phyloP scores from a whole-genome alignment of 2,888 invertebrate species.

The Campopleginae sp. region DNA sequence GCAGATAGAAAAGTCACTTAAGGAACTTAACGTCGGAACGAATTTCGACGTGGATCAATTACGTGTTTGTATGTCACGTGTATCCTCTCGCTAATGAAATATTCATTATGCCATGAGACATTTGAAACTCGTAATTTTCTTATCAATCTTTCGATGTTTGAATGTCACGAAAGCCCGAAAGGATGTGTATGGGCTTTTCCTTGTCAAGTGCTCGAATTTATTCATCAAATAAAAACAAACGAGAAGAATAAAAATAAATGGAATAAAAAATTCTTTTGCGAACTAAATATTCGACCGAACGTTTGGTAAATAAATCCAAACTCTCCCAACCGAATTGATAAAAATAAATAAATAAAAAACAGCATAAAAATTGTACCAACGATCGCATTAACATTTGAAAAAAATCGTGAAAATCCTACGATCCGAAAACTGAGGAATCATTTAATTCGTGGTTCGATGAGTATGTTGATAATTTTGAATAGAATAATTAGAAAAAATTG shows the following conservation, averaged over 20 bases:
- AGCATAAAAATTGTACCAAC: not conserved
- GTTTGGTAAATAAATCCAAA: not conserved
- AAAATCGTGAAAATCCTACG: not conserved
- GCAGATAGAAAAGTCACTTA: not conserved
- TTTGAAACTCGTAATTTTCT: conserved; percentile 46
- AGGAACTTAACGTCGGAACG: conserved; percentile 26
- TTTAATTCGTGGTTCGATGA: not conserved
- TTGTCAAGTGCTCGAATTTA: not conserved
- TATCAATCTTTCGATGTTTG: conserved; percentile 48
- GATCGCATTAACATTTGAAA: no score
- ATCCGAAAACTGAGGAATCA: not conserved
- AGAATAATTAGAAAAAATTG: not conserved
- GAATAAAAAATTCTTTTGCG: not conserved
- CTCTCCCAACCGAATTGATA: not conserved
- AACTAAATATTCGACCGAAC: not conserved
- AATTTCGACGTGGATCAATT: conserved; percentile 43
- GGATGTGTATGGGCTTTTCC: conserved; percentile 28
- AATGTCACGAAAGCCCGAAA: conserved; percentile 30
- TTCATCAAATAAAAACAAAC: not conserved
- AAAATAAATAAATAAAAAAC: not conserved
- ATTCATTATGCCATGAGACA: conserved; percentile 41
- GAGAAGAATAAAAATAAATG: not conserved
- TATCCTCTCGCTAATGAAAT: conserved; percentile 59
- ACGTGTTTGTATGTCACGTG: conserved; percentile 31
- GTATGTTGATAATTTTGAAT: not conserved